phyloP scores from a whole-genome alignment of 2,888 invertebrate species.

The Lasioglossum oenotherae region DNA sequence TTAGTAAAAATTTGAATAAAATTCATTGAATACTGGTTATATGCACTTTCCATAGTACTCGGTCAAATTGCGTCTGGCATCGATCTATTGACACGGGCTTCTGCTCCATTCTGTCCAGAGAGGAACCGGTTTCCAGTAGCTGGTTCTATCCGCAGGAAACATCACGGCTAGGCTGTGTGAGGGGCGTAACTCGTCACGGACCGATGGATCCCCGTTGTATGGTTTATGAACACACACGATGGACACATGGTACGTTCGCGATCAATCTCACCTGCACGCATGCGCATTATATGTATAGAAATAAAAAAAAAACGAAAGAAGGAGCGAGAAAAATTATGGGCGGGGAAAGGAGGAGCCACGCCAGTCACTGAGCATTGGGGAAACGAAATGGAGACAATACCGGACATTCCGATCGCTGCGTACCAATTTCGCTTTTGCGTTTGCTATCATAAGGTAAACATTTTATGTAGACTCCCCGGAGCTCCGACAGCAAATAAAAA shows the following conservation, averaged over 20 bases:
- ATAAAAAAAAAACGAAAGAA: slow-evolving; percentile 16
- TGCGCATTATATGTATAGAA: slow-evolving; percentile 49
- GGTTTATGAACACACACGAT: slow-evolving; percentile 67
- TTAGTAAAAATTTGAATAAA: slow-evolving; percentile 41
- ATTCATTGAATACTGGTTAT: slow-evolving; percentile 33
- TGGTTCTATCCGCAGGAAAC: slow-evolving; percentile 71
- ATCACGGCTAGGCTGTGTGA: slow-evolving; percentile 66
- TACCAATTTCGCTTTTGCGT: slow-evolving; percentile 5
- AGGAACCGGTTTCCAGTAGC: slow-evolving; percentile 66
- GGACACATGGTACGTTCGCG: slow-evolving; percentile 61
- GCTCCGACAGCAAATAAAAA: not conserved
- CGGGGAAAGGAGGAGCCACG: slow-evolving; percentile 1
- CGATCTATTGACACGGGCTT: slow-evolving; percentile 63
- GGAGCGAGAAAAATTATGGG: slow-evolving; percentile 1
- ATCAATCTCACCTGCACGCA: slow-evolving; percentile 68
- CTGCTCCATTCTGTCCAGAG: slow-evolving; percentile 29
- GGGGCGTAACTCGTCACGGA: slow-evolving; percentile 72
- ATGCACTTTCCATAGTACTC: slow-evolving; percentile 23
- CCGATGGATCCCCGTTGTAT: slow-evolving; percentile 72
- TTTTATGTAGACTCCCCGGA: not conserved
- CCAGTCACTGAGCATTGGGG: not conserved
- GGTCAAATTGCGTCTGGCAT: slow-evolving; percentile 59
- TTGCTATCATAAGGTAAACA: not conserved
- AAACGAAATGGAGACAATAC: slow-evolving; percentile 3
- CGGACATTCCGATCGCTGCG: slow-evolving; percentile 3